Conservation (phyloP, 2,888 invertebrate genomes). For the Lingula anatina region DNA sequence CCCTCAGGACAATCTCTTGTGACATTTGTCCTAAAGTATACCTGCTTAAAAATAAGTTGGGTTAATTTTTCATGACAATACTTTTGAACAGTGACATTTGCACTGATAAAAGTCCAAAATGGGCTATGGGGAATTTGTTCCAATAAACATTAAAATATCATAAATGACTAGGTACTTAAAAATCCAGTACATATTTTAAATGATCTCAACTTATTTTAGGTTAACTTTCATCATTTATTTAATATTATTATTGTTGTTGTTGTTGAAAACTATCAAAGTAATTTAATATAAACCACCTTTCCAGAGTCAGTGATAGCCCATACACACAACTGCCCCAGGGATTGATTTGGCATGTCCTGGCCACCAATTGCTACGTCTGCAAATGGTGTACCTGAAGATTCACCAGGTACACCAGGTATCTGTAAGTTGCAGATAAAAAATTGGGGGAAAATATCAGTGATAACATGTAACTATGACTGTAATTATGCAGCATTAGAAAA, state of each 20-base stretch:
- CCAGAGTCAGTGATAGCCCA: conserved; percentile 93
- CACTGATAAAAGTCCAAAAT: no score
- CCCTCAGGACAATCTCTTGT: conserved; percentile 81
- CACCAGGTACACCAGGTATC: conserved; percentile 33
- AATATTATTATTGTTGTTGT: no score
- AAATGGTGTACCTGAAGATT: conserved; percentile 72
- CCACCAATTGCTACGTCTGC: conserved; percentile 87
- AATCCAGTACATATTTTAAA: no score
- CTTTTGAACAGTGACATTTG: no score
- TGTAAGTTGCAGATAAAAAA: conserved; percentile 10
- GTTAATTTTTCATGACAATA: no score
- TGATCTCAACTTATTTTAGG: no score
- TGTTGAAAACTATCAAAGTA: no score
- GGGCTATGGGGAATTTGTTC: no score
- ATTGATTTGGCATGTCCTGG: conserved; percentile 72
- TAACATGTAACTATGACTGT: not conserved
- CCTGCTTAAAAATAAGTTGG: no score
- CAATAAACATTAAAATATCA: no score
- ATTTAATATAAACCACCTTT: conserved; percentile 58
- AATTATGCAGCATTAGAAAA: not conserved
- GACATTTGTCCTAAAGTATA: conserved; percentile 81
- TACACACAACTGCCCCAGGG: conserved; percentile 70
- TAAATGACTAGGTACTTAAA: no score
- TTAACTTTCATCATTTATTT: no score
- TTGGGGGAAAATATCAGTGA: not conserved